These are phyloP conservation scores for Aphaenogaster ashmeadi DNA, from an alignment of 1,140 invertebrate species.

Conservation along the genomic window DNA sequence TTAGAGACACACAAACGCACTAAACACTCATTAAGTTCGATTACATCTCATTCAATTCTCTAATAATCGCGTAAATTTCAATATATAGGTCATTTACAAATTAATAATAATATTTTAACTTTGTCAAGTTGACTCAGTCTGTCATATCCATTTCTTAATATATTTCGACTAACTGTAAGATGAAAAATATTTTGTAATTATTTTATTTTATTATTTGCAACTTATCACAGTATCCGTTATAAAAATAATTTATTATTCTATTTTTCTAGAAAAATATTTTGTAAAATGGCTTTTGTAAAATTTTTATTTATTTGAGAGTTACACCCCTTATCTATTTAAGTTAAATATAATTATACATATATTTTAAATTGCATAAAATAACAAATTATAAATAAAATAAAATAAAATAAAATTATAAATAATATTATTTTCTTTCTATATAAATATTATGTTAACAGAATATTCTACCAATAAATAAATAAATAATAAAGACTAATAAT, in stretches of 20 bases:
- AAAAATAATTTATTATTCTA: background rate
- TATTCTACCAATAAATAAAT: background rate
- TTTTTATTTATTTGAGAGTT: background rate
- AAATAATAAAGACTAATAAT: background rate
- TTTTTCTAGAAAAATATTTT: background rate
- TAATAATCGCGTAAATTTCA: background rate
- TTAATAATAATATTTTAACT: background rate
- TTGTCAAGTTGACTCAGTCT: background rate
- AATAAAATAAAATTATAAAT: background rate
- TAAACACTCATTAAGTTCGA: background rate
- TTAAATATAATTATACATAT: background rate
- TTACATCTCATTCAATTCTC: background rate
- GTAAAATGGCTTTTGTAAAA: background rate
- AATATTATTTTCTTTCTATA: background rate
- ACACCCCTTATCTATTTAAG: background rate
- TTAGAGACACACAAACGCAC: background rate
- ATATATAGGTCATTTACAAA: background rate
- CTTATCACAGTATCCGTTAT: background rate
- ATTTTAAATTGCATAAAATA: background rate
- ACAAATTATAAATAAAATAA: conserved; percentile 2
- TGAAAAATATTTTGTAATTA: background rate
- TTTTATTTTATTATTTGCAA: background rate
- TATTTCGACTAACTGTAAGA: background rate
- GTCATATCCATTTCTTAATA: background rate
- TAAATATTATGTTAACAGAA: background rate